Conservation (phyloP, 2,113 vertebrate genomes). For the Burhinus bistriatus region DNA sequence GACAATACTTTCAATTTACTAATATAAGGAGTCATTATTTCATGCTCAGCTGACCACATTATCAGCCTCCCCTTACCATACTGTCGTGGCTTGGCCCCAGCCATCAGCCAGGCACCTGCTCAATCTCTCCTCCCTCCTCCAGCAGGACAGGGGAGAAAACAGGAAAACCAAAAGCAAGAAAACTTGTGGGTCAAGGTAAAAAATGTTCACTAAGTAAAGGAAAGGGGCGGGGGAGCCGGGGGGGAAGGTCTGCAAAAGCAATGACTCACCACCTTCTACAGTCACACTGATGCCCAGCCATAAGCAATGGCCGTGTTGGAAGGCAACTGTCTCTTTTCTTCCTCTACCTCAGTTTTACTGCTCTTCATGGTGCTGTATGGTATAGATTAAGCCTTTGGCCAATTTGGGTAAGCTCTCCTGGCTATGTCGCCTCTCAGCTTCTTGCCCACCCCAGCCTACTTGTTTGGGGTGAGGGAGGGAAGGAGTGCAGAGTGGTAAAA, state of each 20-base stretch:
- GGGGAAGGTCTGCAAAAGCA: not conserved
- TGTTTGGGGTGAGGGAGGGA: not conserved
- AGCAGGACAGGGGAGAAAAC: not conserved
- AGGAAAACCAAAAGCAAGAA: not conserved
- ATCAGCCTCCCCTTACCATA: not conserved
- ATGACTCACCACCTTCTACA: not conserved
- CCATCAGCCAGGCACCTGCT: not conserved
- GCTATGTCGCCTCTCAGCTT: not conserved
- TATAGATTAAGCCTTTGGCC: not conserved
- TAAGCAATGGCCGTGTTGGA: not conserved
- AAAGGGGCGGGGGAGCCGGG: accelerated
- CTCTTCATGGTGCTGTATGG: not conserved
- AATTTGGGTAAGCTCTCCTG: not conserved
- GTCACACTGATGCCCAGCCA: not conserved
- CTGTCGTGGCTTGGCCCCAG: not conserved
- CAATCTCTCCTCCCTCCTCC: not conserved
- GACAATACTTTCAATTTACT: not conserved
- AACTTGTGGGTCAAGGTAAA: not conserved
- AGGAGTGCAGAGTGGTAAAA: not conserved
- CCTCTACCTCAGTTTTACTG: not conserved
- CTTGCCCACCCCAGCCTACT: not conserved
- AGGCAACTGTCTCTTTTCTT: not conserved
- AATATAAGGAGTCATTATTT: not conserved
- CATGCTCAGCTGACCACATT: not conserved
- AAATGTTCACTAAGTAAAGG: not conserved